Conservation (phyloP, 2,113 vertebrate species). For the Austrofundulus limnaeus region DNA sequence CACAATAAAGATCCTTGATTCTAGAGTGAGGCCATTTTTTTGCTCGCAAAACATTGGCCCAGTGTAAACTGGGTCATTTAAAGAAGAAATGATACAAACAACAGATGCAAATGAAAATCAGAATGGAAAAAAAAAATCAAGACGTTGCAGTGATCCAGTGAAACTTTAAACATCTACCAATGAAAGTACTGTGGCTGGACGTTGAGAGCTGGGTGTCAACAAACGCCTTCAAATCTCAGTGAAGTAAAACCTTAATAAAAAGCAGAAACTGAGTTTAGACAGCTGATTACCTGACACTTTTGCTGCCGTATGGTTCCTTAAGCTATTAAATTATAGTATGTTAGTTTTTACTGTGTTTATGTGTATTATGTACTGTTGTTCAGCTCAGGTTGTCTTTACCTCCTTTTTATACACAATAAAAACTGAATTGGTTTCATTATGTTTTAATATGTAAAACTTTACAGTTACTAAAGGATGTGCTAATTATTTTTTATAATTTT, state of each 20-base stretch:
- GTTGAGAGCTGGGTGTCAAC: background rate
- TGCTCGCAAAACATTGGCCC: background rate
- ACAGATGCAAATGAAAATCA: background rate
- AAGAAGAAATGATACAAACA: background rate
- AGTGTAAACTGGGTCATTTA: background rate
- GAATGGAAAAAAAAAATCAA: too few relatives aligned
- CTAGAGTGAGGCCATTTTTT: background rate
- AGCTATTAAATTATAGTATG: too few relatives aligned
- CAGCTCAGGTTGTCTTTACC: too few relatives aligned
- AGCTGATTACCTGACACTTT: background rate
- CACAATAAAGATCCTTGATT: too few relatives aligned
- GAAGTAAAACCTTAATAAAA: background rate
- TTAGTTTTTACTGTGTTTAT: background rate
- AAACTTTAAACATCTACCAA: too few relatives aligned
- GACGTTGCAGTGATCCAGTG: too few relatives aligned
- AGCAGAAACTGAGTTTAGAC: too few relatives aligned
- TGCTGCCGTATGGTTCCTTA: background rate
- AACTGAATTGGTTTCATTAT: too few relatives aligned
- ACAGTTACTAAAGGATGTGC: too few relatives aligned
- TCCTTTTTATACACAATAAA: background rate
- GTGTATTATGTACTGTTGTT: background rate
- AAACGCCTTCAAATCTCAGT: background rate
- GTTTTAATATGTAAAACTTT: too few relatives aligned
- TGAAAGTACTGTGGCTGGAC: background rate
- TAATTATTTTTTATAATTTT: too few relatives aligned